phyloP scores from a whole-genome alignment of 2,888 invertebrate genomes.

The Papilio gigon region DNA sequence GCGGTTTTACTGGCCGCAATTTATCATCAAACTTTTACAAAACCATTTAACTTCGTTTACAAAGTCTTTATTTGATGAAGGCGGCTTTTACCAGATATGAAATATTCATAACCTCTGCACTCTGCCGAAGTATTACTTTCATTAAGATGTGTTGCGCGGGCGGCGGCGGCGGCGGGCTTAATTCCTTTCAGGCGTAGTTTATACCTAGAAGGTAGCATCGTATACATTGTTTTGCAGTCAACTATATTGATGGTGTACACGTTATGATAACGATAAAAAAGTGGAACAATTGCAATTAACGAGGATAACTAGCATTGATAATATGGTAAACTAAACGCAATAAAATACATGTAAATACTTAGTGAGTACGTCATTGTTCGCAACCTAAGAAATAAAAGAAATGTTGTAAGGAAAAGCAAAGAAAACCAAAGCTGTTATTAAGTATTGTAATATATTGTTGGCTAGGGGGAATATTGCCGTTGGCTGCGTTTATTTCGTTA shows the following conservation, averaged over 20 bases:
- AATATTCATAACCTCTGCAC: constrained; percentile 49
- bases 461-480: too few relatives aligned
- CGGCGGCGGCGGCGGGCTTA: not conserved
- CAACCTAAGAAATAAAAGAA: too few relatives aligned
- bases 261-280: too few relatives aligned
- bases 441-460: too few relatives aligned
- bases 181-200: not conserved
- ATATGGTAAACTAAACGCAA: too few relatives aligned
- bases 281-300: too few relatives aligned
- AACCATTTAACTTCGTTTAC: constrained; percentile 53
- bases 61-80: constrained; percentile 51
- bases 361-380: too few relatives aligned
- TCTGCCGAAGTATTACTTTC: constrained; percentile 17
- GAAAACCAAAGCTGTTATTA: too few relatives aligned
- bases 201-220: not conserved
- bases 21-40: constrained; percentile 50
- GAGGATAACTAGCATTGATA: too few relatives aligned
- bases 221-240: not conserved
- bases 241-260: not conserved
- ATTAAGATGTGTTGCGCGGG: constrained; percentile 9
- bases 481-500: not conserved
- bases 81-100: constrained; percentile 50
- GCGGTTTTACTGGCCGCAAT: constrained; percentile 43
- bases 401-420: too few relatives aligned
- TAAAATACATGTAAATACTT: too few relatives aligned